Base-by-base conservation (phyloP, 1,140 invertebrate genomes). In the Triops cancriformis region DNA sequence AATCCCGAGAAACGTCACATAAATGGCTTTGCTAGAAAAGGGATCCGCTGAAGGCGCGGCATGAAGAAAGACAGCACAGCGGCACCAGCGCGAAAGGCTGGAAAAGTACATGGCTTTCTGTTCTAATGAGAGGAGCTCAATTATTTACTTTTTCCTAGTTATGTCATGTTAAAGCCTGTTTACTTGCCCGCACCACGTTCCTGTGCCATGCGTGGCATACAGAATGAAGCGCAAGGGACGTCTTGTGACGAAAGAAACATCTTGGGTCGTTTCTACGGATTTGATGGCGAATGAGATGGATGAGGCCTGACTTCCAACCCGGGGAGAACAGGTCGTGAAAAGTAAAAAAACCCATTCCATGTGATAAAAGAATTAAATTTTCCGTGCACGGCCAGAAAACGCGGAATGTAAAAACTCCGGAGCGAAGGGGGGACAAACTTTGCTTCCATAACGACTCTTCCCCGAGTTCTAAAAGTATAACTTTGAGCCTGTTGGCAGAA, bases 101-200 rank as follows among this genome's bases (percentile, higher is more conserved):
- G 51, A 64, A 64, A 64, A 23, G 51, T 64, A 64, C 10, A 64
- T 64, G 51, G 6, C 18, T 64, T 64, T 64, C 51, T 64, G 23
- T 23, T 64, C 23, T 64, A 64, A 64, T 64, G 51, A 7, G 23
- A 64, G 4, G 14, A 64, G 51, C 51, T 64, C 51, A 10, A 64
- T 64, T 64, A 64, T 64, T 10, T 64, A 64, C 51, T 64, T 64
- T 9, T n/a, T 23, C 51, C 51, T 9, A 64, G 51, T 64, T 64
- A 64, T 64, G 51, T 23, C 51, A 64, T 64, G 51, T 64, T 64
- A 64, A 23, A 64, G 51, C 51, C 51, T 64, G 51, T 64, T 64
- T 64, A 64, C 51, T 64, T 64, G 51, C 51, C 51, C 51, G 51
- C 51, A 64, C 18, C 51, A 64, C 51, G 51, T 64, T 64, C 51